These are phyloP conservation scores for Dynastes grantii DNA, from an alignment of 2,888 invertebrate species.

Conservation along the genomic window DNA sequence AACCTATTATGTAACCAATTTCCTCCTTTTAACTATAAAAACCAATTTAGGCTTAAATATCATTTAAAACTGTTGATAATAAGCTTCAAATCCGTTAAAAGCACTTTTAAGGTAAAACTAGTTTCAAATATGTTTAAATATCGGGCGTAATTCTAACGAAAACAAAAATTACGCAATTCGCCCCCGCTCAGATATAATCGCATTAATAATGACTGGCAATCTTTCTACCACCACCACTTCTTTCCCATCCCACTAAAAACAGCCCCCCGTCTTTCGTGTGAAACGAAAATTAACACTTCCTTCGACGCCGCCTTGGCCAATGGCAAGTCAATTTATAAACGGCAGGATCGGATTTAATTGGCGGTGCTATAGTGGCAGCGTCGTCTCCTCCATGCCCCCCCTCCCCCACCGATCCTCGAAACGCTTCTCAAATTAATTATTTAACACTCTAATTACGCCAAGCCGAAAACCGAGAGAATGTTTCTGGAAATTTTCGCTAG, in stretches of 20 bases:
- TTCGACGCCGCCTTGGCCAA: slow-evolving; percentile 37
- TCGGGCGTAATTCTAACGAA: too few relatives aligned
- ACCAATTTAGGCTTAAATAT: too few relatives aligned
- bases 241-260: neutral
- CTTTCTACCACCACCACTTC: neutral
- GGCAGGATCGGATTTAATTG: slow-evolving; percentile 59
- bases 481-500: neutral
- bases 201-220: too few relatives aligned
- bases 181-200: too few relatives aligned
- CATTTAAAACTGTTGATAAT: too few relatives aligned
- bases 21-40: too few relatives aligned
- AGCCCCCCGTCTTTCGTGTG: neutral
- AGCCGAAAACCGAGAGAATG: slow-evolving; percentile 49
- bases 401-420: slow-evolving; percentile 50
- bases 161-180: neutral
- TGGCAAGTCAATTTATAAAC: slow-evolving; percentile 47
- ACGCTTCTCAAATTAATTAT: slow-evolving; percentile 60
- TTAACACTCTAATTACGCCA: slow-evolving; percentile 64
- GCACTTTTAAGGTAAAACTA: too few relatives aligned
- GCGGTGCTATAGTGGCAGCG: slow-evolving; percentile 54
- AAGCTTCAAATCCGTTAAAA: too few relatives aligned
- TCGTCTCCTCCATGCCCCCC: neutral
- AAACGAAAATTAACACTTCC: slow-evolving; percentile 38
- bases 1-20: too few relatives aligned
- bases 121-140: too few relatives aligned